phyloP scores from a whole-genome alignment of 2,797 vertebrate genomes.

The Clarias laeviceps region DNA sequence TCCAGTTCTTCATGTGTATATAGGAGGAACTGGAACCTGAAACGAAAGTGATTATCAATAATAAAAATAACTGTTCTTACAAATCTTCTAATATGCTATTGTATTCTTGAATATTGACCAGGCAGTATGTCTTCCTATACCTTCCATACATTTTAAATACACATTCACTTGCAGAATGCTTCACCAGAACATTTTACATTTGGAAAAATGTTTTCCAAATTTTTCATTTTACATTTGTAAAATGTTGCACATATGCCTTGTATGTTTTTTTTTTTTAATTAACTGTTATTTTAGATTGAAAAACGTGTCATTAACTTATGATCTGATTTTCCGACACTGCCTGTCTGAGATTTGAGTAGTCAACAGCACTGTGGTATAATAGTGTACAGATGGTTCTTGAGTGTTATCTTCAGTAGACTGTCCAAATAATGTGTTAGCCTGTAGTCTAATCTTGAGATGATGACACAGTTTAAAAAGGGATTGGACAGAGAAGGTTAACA shows the following conservation, averaged over 20 bases:
- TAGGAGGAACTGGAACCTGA: background rate
- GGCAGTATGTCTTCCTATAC: background rate
- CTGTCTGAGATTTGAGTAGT: background rate
- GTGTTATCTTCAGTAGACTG: background rate
- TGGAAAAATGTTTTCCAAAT: background rate
- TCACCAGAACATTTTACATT: background rate
- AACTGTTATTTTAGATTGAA: background rate
- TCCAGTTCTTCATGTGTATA: background rate
- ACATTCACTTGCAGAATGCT: background rate
- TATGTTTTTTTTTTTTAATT: background rate
- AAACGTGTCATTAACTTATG: background rate
- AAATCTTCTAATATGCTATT: background rate
- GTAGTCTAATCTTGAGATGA: conserved; percentile 8
- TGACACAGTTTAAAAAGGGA: background rate
- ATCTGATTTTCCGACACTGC: background rate
- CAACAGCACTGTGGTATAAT: background rate
- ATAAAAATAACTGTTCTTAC: too few species aligned
- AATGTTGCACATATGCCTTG: background rate
- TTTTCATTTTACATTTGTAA: background rate
- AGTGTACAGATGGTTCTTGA: background rate
- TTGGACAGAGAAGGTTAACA: background rate
- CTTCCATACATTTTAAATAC: background rate
- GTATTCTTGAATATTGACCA: background rate
- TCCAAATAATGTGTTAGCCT: background rate
- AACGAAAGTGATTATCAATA: background rate